Base-by-base conservation (phyloP, 92 coral and sea anemone genomes). In the Isaurus tuberculatus region DNA sequence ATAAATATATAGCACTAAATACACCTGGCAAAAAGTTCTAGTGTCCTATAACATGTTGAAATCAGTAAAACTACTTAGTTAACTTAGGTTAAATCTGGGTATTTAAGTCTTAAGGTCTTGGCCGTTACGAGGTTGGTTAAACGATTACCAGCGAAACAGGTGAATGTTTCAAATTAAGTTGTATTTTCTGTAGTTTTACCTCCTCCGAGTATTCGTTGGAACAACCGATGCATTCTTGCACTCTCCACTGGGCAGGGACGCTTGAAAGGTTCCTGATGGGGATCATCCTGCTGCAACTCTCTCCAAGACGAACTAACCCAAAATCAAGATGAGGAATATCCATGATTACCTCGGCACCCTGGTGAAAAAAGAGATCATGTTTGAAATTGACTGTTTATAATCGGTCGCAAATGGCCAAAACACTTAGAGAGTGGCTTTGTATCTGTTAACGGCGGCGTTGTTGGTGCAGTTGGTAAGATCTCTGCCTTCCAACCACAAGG, bases 301-400 rank as follows among this genome's bases (percentile, higher is more conserved):
- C 91, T 8, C 90, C 90, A 30, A 90, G 90, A 30, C 93, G 86
- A 44, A 97, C 97, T 28, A 97, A 88, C 19, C 94, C 90, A 55
- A 97, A 94, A 60, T 94, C 89, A 77, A 90, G 70, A 73, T 90
- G 95, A 57, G 91, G 89, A 31, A 87, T 73, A 6, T 90, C 95
- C 58, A 97, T 88, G 11, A 82, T 73, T 15, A 97, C 97, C 85
- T 90, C 93, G 4, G 99, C 98, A 17, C 99, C 99, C 99, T 97
- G 65, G 1, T 22, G 32, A 43, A 15, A 69, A 10, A 17, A 2
- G 23, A 53, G 37, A 11, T 23, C 23, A 48, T 29, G 36, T 48
- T 25, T 30, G 3, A 28, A 22, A 63, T 17, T 17, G 23, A 51
- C 19, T 51, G 60, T 51, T 51, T n/a, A 0, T 2, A 14, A 51